Base-by-base conservation (phyloP, 92 coral and sea anemone genomes). In the Zoanthus sociatus region DNA sequence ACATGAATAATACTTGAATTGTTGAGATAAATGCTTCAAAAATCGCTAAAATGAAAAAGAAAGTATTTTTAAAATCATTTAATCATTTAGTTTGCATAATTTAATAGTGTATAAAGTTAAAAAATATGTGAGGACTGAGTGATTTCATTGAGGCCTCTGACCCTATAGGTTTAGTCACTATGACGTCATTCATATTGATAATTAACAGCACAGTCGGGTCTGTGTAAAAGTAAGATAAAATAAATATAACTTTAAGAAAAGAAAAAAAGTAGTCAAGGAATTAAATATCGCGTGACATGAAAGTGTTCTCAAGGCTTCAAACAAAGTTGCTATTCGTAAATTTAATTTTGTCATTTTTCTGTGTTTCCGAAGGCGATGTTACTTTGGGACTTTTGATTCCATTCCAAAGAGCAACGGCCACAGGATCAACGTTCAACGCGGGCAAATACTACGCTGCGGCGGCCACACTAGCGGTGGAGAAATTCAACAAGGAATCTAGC, bases 331-430 rank as follows among this genome's bases (percentile, higher is more conserved):
- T 63, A 4, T 18, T 63, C 20, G 9, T 63, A 4, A 63, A 16
- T 3, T 51, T 55, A 63, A 48, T 44, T 21, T 10, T 20, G 21
- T 75, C 74, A 21, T 37, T 31, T 32, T 90, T 87, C 33, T 78
- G 58, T 14, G 30, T 56, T 79, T 54, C 82, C 78, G 17, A 88
- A 76, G 96, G 93, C 61, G 94, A 97, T 77, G 51, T 97, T 17
- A 97, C 98, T 4, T 58, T 97, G 53, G 98, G 98, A 3, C 84
- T 97, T 26, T 88, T 97, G 42, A 88, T 97, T 3, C 98, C 99
- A 12, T 97, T 83, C 73, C 31, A 45, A 11, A 46, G 26, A 10
- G 79, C 92, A 7, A 53, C 37, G 21, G 95, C 90, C 15, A 67
- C 81, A 4, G 87, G 89, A 10, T 20, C 73, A 8, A 58, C 17